Evolutionary conservation across 2,888 invertebrate species (phyloP).

Genomic region (Alentia gelatinosa): DNA sequence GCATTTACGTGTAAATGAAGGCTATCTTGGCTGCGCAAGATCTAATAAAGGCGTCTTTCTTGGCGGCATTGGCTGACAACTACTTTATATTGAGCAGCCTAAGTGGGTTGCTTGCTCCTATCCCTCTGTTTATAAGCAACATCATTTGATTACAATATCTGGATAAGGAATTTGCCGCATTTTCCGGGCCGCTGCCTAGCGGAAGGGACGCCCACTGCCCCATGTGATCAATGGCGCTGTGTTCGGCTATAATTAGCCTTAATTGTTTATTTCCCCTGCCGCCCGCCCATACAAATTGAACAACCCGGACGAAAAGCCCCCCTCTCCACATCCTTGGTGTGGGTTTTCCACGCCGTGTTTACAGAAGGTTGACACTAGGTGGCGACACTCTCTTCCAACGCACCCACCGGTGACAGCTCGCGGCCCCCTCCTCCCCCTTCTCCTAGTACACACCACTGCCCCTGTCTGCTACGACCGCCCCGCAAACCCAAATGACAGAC

Average conservation of each 20-base stretch:
- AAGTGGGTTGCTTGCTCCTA: constrained; percentile 24
- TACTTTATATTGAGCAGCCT: constrained; percentile 40
- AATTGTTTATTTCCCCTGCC: constrained; percentile 37
- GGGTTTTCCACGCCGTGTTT: not conserved
- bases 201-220: not conserved
- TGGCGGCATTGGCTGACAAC: not conserved
- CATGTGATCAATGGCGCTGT: not conserved
- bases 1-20: constrained; percentile 47
- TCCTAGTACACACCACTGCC: too few species aligned
- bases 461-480: too few species aligned
- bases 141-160: constrained; percentile 11
- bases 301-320: not conserved
- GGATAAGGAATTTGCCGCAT: not conserved
- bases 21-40: constrained; percentile 21
- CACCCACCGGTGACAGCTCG: not conserved
- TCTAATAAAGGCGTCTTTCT: constrained; percentile 21
- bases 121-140: constrained; percentile 44
- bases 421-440: too few species aligned
- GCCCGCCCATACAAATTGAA: not conserved
- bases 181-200: not conserved
- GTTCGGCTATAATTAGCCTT: constrained; percentile 21
- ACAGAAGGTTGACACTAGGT: not conserved
- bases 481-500: not conserved
- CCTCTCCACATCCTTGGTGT: not conserved
- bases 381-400: not conserved